phyloP scores from a whole-genome alignment of 2,888 invertebrate genomes.

The Cryptus viduatorius region DNA sequence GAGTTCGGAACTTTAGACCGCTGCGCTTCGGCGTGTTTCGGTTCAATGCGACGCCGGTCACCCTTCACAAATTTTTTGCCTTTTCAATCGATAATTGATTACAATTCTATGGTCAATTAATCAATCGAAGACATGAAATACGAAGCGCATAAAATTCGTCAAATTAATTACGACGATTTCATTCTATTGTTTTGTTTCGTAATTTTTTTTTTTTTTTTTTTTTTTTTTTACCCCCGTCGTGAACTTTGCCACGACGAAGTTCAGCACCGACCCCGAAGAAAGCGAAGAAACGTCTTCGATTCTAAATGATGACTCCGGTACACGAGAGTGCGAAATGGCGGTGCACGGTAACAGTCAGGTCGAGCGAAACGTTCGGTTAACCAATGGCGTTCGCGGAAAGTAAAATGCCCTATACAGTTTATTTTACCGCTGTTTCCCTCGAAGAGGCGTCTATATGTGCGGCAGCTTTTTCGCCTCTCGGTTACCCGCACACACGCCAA shows the following conservation, averaged over 20 bases:
- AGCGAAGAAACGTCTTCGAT: constrained; percentile 50
- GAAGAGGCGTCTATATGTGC: constrained; percentile 73
- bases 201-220: neutral
- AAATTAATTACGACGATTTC: neutral
- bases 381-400: constrained; percentile 77
- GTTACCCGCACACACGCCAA: constrained; percentile 54
- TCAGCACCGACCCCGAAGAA: neutral
- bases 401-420: constrained; percentile 83
- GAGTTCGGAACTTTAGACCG: neutral
- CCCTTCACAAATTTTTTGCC: neutral
- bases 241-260: neutral
- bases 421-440: constrained; percentile 78
- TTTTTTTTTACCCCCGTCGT: neutral
- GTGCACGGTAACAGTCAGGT: constrained; percentile 58
- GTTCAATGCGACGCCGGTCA: neutral
- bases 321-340: constrained; percentile 57
- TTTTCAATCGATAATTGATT: neutral
- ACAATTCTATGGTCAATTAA: neutral
- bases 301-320: constrained; percentile 25
- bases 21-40: neutral
- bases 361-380: constrained; percentile 69
- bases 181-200: neutral
- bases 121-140: neutral
- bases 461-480: constrained; percentile 52
- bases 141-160: neutral